These are phyloP conservation scores for Hoplodrina ambigua DNA, from an alignment of 2,888 invertebrate genomes.

Conservation along the genomic window DNA sequence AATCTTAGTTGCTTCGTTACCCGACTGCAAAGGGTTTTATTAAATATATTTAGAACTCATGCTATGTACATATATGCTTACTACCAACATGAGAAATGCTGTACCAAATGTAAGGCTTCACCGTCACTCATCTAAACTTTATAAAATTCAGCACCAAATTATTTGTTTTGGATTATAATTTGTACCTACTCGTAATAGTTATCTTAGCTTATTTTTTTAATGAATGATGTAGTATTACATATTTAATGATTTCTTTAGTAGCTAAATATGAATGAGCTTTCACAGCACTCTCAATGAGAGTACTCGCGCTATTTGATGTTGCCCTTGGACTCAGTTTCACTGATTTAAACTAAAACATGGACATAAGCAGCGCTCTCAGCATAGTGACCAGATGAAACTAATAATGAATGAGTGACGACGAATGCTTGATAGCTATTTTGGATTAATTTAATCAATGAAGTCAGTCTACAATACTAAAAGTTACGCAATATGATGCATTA, in stretches of 20 bases:
- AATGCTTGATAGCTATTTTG: conserved; percentile 26
- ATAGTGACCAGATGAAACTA: conserved; percentile 17
- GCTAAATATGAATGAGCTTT: not conserved
- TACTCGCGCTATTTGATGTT: not conserved
- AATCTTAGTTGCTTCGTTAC: conserved; percentile 13
- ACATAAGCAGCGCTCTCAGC: not conserved
- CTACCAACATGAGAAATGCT: conserved; percentile 45
- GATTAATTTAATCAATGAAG: conserved; percentile 34
- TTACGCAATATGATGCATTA: conserved; percentile 30
- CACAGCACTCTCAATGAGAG: not conserved
- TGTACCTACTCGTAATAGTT: conserved; percentile 10
- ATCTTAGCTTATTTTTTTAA: conserved; percentile 17
- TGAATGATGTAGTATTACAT: conserved; percentile 17
- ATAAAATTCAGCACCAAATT: conserved; percentile 45
- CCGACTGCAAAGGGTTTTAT: not conserved
- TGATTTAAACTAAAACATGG: not conserved
- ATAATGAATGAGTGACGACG: conserved; percentile 50
- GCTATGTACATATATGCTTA: conserved; percentile 23
- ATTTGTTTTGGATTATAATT: conserved; percentile 25
- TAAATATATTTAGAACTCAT: conserved; percentile 39
- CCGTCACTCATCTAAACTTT: conserved; percentile 44
- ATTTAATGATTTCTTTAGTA: not conserved
- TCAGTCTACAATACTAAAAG: conserved; percentile 48
- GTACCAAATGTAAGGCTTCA: conserved; percentile 32
- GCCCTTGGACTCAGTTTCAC: conserved; percentile 8